A percentile compares a stretch with the other conserved stretches of the same genome.
phyloP scores from a whole-genome alignment of 2,797 vertebrate genomes.

The Cephalopachus bancanus region DNA sequence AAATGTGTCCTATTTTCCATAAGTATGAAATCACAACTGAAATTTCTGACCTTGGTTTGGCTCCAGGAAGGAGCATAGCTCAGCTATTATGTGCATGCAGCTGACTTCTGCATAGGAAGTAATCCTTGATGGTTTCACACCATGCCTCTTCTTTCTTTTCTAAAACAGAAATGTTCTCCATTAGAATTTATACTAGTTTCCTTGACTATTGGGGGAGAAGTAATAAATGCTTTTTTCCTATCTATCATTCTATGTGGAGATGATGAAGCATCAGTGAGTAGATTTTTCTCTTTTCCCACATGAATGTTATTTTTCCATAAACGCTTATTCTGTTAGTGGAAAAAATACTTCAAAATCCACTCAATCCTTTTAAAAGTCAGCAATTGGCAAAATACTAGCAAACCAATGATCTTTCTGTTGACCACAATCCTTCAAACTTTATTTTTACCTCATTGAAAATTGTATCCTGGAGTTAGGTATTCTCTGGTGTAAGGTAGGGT shows the following conservation, averaged over 20 bases:
- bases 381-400: conserved; percentile 46
- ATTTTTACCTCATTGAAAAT: neutral
- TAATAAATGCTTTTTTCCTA: neutral
- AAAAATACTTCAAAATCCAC: conserved; percentile 65
- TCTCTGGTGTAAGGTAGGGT: neutral
- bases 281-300: conserved; percentile 60
- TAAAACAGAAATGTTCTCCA: conserved; percentile 44
- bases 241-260: conserved; percentile 7
- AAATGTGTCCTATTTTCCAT: conserved; percentile 85
- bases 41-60: conserved; percentile 89
- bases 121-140: conserved; percentile 85
- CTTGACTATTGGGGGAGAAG: conserved; percentile 47
- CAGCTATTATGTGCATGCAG: conserved; percentile 88
- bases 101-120: conserved; percentile 91
- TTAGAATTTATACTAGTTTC: conserved; percentile 59
- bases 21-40: conserved; percentile 85
- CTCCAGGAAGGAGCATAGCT: conserved; percentile 85
- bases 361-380: conserved; percentile 25
- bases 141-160: conserved; percentile 67
- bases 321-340: conserved; percentile 53
- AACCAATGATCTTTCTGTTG: neutral
- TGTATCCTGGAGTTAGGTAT: conserved; percentile 36
- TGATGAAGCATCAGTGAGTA: neutral
- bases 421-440: conserved; percentile 2
- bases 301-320: conserved; percentile 64